Conservation (phyloP, 2,888 invertebrate species). For the Rotaria macrura region DNA sequence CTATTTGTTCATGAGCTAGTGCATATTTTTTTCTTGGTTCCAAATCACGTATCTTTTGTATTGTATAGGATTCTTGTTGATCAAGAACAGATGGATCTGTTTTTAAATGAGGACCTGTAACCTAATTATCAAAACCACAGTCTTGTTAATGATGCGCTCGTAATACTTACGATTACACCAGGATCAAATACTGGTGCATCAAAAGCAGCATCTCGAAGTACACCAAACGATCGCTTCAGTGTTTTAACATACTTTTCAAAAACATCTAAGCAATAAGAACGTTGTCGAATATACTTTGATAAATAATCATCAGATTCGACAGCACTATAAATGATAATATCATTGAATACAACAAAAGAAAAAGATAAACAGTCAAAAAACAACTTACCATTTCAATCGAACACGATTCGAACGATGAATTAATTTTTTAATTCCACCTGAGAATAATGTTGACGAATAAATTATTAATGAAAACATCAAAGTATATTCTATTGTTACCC, state of each 20-base stretch:
- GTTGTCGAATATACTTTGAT: not conserved
- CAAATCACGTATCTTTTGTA: not conserved
- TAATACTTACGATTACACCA: not conserved
- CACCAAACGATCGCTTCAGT: not conserved
- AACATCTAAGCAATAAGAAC: not conserved
- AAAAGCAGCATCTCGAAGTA: not conserved
- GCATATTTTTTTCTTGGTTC: constrained; percentile 13
- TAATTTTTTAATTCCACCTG: no score
- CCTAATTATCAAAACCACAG: no score
- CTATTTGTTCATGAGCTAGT: not conserved
- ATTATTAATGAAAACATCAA: no score
- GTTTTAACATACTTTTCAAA: not conserved
- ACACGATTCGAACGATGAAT: not conserved
- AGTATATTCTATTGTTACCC: not conserved
- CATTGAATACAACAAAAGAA: not conserved
- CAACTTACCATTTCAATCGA: not conserved
- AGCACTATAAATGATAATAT: not conserved
- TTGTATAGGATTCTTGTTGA: not conserved
- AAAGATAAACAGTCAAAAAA: not conserved
- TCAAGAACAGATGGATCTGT: not conserved
- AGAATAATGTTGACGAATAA: no score
- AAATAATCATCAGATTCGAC: not conserved
- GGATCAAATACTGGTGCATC: not conserved
- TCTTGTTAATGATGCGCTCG: no score
- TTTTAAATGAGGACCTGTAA: not conserved